Evolutionary conservation across 2,888 invertebrate genomes (phyloP), one percentile per base, ranked within the genome.

Genomic region (Girardia tigrina): DNA sequence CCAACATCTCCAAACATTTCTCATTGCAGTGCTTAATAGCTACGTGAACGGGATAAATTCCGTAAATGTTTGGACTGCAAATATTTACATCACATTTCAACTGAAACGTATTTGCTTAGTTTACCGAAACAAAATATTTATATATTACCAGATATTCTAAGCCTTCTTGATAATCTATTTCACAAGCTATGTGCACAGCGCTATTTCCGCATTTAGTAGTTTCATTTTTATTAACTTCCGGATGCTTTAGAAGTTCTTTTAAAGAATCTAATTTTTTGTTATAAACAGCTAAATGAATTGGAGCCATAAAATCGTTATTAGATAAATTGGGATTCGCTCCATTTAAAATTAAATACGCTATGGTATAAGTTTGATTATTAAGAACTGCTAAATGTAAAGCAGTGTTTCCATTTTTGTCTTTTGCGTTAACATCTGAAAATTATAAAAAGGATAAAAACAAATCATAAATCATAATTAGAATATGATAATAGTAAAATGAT

Each of bases 311-410:
- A 4, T 56, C 56, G 4, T 56, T 56, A 16, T 56, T 56, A 6
- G 23, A n/a, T 56, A 56, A 56, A 56, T 56, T 56, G n/a, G 56
- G 56, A 56, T 56, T n/a, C 2, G 56, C 56, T 56, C 56, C 56
- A 56, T 56, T 56, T 56, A 56, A 2, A 2, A 56, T 56, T 56
- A 56, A 56, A n/a, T 56, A 56, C n/a, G 56, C 23, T 56, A 56
- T 12, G 2, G 56, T 2, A 6, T 56, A 20, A 16, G 23, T 56
- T 56, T 56, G 20, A 56, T 56, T 56, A 2, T 56, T 56, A 6
- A 56, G 23, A 20, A 56, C n/a, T 56, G 56, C 56, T 6, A 20
- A 23, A n/a, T 56, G 56, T 20, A 56, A 20, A 6, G 56, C 20
- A n/a, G 56, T 56, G 23, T 56, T 56, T 56, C 56, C 56, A n/a